Evolutionary conservation across 1,140 invertebrate genomes (phyloP), one percentile per base, ranked within the genome.

Genomic region (Aphelinus atriplicis): DNA sequence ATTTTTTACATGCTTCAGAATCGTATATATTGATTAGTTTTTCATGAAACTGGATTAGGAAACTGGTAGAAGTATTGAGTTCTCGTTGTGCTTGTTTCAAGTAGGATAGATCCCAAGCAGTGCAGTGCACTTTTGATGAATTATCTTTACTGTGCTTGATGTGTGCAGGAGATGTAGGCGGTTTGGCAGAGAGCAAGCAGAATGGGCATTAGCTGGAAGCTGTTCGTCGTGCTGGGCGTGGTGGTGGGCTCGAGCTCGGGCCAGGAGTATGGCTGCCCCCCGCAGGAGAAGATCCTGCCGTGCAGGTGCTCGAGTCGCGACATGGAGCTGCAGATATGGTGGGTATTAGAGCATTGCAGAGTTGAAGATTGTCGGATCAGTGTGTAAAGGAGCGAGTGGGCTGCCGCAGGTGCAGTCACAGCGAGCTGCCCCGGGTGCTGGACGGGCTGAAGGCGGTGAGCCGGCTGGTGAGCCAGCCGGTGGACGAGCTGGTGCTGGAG

Each of bases 401-500:
- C 26, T 26, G 26, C 26, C 57, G 50, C 51, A 96, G 95, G 95
- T 96, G 95, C 83, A 95, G 94, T 56, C 94, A 95, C 85, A 95
- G 94, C 87, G 94, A 95, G 79, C 87, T 95, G 70, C 90, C 91
- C 1, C 91, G 91, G 81, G 93, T 95, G 2, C 84, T 93, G 67
- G 92, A 93, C 79, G 93, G 93, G 6, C 83, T 96, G 7, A 92
- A 93, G 77, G 89, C 91, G 7, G 90, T 95, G 46, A 92, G 92
- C 67, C 90, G 92, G 61, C 90, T 91, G 67, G 86, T 94, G 43
- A 90, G 89, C 65, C 90, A 90, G 57, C 91, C 93, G 7, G 92
- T 96, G 71, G 95, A 95, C 82, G 95, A 96, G 81, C 81, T 96
- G 58, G 95, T 96, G 62, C 88, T 96, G 75, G 95, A 96, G 86